These are phyloP conservation scores for Nothocercus nigrocapillus DNA, from an alignment of 2,113 vertebrate species.

Conservation along the genomic window DNA sequence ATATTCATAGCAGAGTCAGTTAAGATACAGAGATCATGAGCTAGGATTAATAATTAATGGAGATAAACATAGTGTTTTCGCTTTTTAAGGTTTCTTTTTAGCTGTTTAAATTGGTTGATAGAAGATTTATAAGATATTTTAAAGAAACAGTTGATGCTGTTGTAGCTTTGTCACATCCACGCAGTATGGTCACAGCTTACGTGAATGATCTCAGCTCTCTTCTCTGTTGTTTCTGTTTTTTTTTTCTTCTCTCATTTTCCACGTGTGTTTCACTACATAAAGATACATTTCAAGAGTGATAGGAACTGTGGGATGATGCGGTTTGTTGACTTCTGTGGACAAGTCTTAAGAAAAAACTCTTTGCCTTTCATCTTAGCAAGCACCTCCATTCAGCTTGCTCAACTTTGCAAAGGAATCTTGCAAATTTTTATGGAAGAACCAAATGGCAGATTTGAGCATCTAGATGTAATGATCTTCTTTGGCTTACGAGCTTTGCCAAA, in stretches of 20 bases:
- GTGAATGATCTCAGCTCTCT: background rate
- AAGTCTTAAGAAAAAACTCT: background rate
- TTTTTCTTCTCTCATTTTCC: background rate
- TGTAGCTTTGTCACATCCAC: background rate
- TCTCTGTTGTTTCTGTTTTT: background rate
- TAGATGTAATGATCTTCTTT: conserved; percentile 29
- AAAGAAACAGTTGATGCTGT: background rate
- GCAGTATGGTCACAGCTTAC: background rate
- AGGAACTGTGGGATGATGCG: background rate
- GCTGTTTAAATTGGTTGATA: background rate
- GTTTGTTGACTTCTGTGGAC: conserved; percentile 23
- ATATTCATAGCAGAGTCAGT: background rate
- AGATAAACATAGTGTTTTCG: background rate
- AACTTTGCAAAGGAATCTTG: background rate
- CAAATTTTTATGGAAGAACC: conserved; percentile 32
- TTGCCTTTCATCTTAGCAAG: conserved; percentile 22
- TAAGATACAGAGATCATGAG: background rate
- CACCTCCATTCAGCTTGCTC: background rate
- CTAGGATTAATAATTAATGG: background rate
- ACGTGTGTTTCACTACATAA: background rate
- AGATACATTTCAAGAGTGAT: background rate
- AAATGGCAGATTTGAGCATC: background rate
- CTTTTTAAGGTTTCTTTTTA: background rate
- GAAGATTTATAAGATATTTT: background rate
- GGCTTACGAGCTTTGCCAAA: conserved; percentile 1